Conservation (phyloP, 2,797 vertebrate species). For the Sylvilagus floridanus region DNA sequence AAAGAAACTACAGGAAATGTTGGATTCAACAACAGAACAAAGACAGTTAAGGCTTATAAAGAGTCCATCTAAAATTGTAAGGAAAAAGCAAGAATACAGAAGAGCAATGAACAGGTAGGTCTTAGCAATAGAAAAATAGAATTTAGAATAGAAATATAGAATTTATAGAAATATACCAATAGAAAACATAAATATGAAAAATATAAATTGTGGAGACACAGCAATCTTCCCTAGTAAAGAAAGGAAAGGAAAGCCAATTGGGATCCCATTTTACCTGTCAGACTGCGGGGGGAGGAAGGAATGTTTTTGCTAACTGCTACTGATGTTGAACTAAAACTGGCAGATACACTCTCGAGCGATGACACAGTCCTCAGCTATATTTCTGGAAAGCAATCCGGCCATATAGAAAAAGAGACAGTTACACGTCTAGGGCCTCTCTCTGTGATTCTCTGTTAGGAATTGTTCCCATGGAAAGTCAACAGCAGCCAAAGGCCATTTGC, state of each 20-base stretch:
- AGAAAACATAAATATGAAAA: background rate
- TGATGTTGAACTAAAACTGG: conserved; percentile 41
- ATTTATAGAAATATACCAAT: background rate
- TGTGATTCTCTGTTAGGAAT: conserved; percentile 74
- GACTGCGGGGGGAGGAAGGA: background rate
- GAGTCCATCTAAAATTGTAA: conserved; percentile 60
- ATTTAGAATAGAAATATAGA: too few species aligned
- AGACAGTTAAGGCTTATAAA: conserved; percentile 54
- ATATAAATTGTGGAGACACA: background rate
- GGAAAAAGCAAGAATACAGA: conserved; percentile 10
- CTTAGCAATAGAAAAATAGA: background rate
- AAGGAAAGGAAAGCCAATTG: conserved; percentile 59
- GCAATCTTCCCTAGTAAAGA: conserved; percentile 42
- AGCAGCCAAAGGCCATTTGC: conserved; percentile 75
- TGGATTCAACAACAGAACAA: conserved; percentile 46
- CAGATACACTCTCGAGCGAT: conserved; percentile 32
- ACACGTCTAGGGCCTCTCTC: conserved; percentile 52
- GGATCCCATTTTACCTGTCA: conserved; percentile 44
- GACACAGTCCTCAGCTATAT: conserved; percentile 56
- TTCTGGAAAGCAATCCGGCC: conserved; percentile 63
- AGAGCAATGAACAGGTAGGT: conserved; percentile 56
- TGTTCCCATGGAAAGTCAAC: conserved; percentile 75
- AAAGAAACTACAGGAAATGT: conserved; percentile 31
- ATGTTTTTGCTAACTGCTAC: conserved; percentile 36
- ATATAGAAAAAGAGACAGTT: conserved; percentile 41